Evolutionary conservation across 2,888 invertebrate species (phyloP).

Genomic region (Plebejus argus): DNA sequence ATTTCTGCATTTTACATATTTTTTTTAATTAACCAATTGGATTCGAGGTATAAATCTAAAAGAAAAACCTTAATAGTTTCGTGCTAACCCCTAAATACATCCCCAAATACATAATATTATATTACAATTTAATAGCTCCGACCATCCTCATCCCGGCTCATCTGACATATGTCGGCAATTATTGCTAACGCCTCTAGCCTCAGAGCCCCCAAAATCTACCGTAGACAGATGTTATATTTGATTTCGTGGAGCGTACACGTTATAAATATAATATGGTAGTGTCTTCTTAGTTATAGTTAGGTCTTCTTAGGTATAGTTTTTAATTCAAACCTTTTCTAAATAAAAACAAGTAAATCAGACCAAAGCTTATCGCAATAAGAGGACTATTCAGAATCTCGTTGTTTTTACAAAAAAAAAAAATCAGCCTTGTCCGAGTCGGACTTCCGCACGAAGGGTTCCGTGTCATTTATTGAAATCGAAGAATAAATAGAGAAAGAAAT

Average conservation of each 20-base stretch:
- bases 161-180: constrained; percentile 24
- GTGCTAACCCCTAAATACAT: not conserved
- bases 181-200: constrained; percentile 21
- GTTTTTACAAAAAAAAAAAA: no score
- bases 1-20: not conserved
- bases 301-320: no score
- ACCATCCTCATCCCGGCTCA: constrained; percentile 12
- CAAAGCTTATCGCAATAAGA: no score
- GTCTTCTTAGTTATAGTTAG: no score
- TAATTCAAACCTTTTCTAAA: no score
- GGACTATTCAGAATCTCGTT: no score
- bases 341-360: no score
- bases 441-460: no score
- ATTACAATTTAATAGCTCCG: constrained; percentile 13
- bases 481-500: no score
- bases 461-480: no score
- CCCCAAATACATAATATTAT: constrained; percentile 12
- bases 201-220: constrained; percentile 18
- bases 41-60: not conserved
- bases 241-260: not conserved
- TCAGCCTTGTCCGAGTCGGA: no score
- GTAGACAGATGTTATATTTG: constrained; percentile 21
- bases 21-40: not conserved
- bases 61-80: not conserved
- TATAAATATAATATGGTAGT: not conserved